These are phyloP conservation scores for Macrosiphum euphorbiae DNA, from an alignment of 2,888 invertebrate species.

Conservation along the genomic window DNA sequence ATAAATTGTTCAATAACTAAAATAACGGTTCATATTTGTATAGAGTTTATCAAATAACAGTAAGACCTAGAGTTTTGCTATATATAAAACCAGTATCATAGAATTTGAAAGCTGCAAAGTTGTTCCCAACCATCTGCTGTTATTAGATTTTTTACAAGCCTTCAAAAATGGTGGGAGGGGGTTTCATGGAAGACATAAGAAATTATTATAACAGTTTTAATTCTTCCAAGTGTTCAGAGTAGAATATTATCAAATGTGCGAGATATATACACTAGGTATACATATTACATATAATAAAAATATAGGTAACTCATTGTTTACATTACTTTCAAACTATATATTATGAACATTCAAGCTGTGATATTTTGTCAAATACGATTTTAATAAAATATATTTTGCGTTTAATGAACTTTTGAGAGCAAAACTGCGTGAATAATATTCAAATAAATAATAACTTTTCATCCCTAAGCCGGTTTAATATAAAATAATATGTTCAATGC, in stretches of 20 bases:
- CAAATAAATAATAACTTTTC: not conserved
- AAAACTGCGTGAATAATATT: not conserved
- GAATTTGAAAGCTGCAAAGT: not conserved
- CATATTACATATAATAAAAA: not conserved
- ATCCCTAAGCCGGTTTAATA: not conserved
- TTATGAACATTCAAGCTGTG: not conserved
- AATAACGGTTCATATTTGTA: not conserved
- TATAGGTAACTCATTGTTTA: not conserved
- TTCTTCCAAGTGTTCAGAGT: not conserved
- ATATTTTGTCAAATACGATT: not conserved
- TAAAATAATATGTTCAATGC: not conserved
- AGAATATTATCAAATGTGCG: not conserved
- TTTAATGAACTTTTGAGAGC: not conserved
- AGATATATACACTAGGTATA: too few species aligned
- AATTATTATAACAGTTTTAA: not conserved
- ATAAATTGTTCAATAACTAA: not conserved
- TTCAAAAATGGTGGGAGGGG: too few species aligned
- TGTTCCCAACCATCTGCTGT: not conserved
- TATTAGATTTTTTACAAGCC: too few species aligned
- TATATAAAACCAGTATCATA: not conserved
- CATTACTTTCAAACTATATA: not conserved
- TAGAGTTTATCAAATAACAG: not conserved
- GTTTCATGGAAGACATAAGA: not conserved
- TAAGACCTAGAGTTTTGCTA: not conserved
- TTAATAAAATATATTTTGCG: not conserved